phyloP scores from a whole-genome alignment of 2,113 vertebrate genomes.

The Epinephelus moara region DNA sequence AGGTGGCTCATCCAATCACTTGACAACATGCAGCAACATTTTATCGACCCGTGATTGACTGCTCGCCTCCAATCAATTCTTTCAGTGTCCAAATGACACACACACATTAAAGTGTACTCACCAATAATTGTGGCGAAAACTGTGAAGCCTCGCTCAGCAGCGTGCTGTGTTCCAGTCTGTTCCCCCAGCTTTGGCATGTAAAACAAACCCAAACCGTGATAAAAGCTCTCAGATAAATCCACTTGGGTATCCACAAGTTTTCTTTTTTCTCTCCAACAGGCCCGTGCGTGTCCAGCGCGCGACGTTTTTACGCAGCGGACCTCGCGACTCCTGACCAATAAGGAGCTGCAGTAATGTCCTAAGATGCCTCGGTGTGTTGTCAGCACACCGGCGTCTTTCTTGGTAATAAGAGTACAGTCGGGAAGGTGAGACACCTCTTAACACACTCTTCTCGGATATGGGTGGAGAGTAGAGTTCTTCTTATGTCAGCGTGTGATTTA shows the following conservation, averaged over 20 bases:
- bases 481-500: constrained; percentile 84
- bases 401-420: constrained; percentile 22
- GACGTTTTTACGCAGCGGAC: constrained; percentile 11
- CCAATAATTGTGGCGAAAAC: constrained; percentile 85
- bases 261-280: neutral
- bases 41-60: constrained; percentile 59
- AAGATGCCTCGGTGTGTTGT: constrained; percentile 17
- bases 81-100: neutral
- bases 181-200: constrained; percentile 84
- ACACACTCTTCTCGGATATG: constrained; percentile 67
- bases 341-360: constrained; percentile 31
- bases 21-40: constrained; percentile 27
- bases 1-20: constrained; percentile 39
- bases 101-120: constrained; percentile 64
- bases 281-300: constrained; percentile 22
- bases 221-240: constrained; percentile 56
- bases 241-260: constrained; percentile 59
- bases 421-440: constrained; percentile 78
- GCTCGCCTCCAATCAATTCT: constrained; percentile 47
- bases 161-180: constrained; percentile 61
- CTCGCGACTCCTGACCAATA: constrained; percentile 39
- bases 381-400: constrained; percentile 34
- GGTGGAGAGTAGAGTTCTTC: constrained; percentile 75
- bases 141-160: constrained; percentile 77
- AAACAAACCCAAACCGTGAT: constrained; percentile 33